Evolutionary conservation across 1,140 invertebrate species (phyloP), one percentile per base, ranked within the genome.

Genomic region (Neuroterus valhalla): DNA sequence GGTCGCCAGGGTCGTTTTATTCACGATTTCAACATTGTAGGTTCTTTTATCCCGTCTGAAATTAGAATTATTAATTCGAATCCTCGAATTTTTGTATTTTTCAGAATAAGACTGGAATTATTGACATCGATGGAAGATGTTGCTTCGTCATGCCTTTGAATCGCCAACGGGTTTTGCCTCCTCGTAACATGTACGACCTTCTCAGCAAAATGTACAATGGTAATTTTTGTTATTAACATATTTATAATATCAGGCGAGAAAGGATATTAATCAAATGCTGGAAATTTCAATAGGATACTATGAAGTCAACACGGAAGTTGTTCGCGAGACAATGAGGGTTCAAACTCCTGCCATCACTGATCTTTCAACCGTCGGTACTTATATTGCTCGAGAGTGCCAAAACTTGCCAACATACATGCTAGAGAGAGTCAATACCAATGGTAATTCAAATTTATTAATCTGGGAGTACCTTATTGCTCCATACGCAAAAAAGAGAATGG

Each of bases 101-200:
- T 88, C 72, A 92, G 91, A 96, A 96, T 85, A 93, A 94, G 79
- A 97, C 96, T 72, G 95, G 94, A 78, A 98, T 98, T 77, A 93
- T 98, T 76, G 96, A 98, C 89, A 90, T 93, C 12, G 94, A 94
- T 67, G 92, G 93, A 23, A 86, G 90, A 62, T 93, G 94, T 17
- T 98, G 97, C 89, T 98, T 97, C 88, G 93, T 97, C 2, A 96
- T 98, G 96, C 94, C 95, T 10, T 90, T 98, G 75, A 94, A 98
- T 89, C 92, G 94, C 46, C 91, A 92, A 45, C 91, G 93, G 69
- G 94, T 97, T 71, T 91, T 97, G 81, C 94, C 94, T 4, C 96
- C 97, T 5, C 92, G 91, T 70, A 93, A 93, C 71, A 91, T 98
- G 77, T 92, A 93, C 79, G 94, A 96, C 90, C 92, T 97, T 6